Evolutionary conservation across 1,140 invertebrate genomes (phyloP).

Genomic region (Zophobas morio): DNA sequence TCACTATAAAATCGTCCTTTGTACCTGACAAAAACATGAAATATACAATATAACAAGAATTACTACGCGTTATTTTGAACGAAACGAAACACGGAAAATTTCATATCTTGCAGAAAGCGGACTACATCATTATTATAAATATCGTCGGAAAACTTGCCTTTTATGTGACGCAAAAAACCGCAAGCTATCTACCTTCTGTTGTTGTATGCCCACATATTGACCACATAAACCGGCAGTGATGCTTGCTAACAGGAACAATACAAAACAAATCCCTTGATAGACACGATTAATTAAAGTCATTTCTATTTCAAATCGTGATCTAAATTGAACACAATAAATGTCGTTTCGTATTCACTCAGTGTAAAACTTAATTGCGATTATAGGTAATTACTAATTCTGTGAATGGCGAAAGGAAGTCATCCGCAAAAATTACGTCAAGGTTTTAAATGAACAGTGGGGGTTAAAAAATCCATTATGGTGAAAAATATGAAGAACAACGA

Average conservation of each 20-base stretch:
- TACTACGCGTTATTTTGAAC: not conserved
- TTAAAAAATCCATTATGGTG: not conserved
- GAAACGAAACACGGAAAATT: slow-evolving; percentile 14
- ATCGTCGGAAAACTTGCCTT: slow-evolving; percentile 38
- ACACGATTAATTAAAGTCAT: slow-evolving; percentile 19
- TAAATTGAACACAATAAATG: slow-evolving; percentile 37
- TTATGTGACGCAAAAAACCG: slow-evolving; percentile 28
- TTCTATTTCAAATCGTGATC: slow-evolving; percentile 39
- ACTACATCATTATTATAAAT: slow-evolving; percentile 33
- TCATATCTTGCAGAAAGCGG: not conserved
- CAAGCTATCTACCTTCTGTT: slow-evolving; percentile 28
- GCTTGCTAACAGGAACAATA: slow-evolving; percentile 8
- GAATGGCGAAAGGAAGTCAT: slow-evolving; percentile 39
- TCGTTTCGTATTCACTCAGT: slow-evolving; percentile 28
- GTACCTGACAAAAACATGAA: no score
- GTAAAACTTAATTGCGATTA: slow-evolving; percentile 33
- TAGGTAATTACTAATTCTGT: slow-evolving; percentile 37
- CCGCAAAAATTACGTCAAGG: slow-evolving; percentile 28
- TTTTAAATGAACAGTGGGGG: slow-evolving; percentile 2
- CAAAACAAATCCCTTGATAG: not conserved
- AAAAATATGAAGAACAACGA: not conserved
- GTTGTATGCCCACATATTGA: slow-evolving; percentile 13
- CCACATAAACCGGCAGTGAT: slow-evolving; percentile 10
- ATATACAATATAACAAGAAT: no score
- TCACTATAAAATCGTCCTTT: no score